Percentiles rank a stretch among this genome's conserved stretches.
Evolutionary conservation across 1,140 invertebrate species (phyloP).

Genomic region (Cyclina sinensis): DNA sequence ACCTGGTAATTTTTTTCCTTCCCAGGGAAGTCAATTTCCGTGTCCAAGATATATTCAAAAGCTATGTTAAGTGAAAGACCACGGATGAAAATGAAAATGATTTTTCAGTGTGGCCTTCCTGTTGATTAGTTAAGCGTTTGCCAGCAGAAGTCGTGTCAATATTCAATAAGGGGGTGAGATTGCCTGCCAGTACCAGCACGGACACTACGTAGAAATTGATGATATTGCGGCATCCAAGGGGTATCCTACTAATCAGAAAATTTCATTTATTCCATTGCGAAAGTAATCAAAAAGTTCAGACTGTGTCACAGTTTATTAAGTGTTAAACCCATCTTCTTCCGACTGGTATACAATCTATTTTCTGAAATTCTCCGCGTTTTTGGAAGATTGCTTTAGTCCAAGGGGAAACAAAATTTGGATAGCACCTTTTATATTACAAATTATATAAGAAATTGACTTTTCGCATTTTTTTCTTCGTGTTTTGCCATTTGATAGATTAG

Average conservation of each 20-base stretch:
- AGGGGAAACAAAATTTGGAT: constrained; percentile 62
- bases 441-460: constrained; percentile 69
- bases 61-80: not conserved
- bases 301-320: constrained; percentile 69
- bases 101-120: not conserved
- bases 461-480: not conserved
- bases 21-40: too few relatives aligned
- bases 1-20: too few relatives aligned
- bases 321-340: constrained; percentile 67
- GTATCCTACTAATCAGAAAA: constrained; percentile 66
- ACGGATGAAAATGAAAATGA: constrained; percentile 22
- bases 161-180: constrained; percentile 35
- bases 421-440: constrained; percentile 66
- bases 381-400: constrained; percentile 57
- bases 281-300: constrained; percentile 71
- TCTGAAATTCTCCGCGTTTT: constrained; percentile 52
- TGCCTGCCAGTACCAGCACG: constrained; percentile 29
- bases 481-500: constrained; percentile 52
- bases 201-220: constrained; percentile 56
- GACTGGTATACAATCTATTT: constrained; percentile 70
- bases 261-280: constrained; percentile 70
- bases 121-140: not conserved
- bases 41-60: not conserved
- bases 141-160: constrained; percentile 35
- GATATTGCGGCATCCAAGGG: constrained; percentile 55